Evolutionary conservation across 2,113 vertebrate genomes (phyloP).

Genomic region (Fulica atra): DNA sequence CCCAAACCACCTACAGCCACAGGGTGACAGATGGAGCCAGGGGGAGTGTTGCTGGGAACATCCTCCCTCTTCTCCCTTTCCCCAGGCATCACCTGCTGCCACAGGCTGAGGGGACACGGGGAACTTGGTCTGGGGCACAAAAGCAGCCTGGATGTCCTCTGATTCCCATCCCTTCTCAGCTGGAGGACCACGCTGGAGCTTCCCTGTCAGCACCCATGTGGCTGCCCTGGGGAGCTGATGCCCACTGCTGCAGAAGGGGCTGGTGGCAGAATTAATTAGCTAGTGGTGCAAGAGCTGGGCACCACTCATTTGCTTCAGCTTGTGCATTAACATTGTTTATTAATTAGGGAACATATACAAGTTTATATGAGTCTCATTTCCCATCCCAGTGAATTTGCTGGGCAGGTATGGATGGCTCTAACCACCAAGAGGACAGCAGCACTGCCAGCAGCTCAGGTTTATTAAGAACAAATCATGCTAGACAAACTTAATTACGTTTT

Average conservation of each 20-base stretch:
- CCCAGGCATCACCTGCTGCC: neutral
- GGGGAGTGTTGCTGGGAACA: neutral
- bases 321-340: neutral
- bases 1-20: neutral
- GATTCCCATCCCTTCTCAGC: neutral
- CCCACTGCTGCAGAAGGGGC: accelerated
- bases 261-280: neutral
- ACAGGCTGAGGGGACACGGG: accelerated
- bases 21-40: neutral
- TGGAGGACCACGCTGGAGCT: accelerated
- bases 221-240: neutral
- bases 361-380: neutral
- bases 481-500: conserved; percentile 39
- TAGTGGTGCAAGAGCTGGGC: accelerated
- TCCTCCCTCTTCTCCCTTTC: neutral
- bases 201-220: accelerated
- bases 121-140: neutral
- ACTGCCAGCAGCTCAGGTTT: neutral
- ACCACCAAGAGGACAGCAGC: neutral
- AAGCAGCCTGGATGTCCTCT: neutral
- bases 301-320: neutral
- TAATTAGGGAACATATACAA: conserved; percentile 12
- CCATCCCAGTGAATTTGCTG: conserved; percentile 3
- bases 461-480: conserved; percentile 40
- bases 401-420: conserved; percentile 4